Conservation (phyloP, 2,113 vertebrate species). For the Psammodynastes pulverulentus region DNA sequence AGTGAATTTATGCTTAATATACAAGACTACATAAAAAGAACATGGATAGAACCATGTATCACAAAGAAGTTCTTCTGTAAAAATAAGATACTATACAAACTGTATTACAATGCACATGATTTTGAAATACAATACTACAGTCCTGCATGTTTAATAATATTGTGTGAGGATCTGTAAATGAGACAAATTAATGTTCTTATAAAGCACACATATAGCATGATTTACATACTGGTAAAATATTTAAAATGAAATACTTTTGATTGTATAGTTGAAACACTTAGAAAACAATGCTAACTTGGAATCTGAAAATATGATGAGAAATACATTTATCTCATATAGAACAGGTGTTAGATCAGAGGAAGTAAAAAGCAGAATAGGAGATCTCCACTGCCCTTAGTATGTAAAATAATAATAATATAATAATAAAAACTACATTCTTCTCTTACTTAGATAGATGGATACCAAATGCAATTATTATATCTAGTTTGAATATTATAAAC, state of each 20-base stretch:
- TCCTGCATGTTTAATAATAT: background rate
- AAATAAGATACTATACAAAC: background rate
- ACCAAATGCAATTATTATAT: background rate
- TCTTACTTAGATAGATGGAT: background rate
- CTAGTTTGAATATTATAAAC: background rate
- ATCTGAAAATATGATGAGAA: background rate
- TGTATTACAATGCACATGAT: background rate
- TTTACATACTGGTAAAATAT: background rate
- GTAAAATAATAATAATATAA: too few relatives aligned
- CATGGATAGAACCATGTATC: background rate
- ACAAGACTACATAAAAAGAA: background rate
- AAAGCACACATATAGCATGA: background rate
- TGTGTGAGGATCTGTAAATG: background rate
- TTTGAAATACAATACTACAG: background rate
- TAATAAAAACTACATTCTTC: background rate
- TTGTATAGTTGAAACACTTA: background rate
- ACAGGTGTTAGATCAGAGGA: too few relatives aligned
- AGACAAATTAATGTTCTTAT: background rate
- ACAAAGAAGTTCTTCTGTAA: background rate
- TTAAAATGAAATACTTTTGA: background rate
- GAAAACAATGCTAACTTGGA: background rate
- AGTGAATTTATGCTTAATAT: background rate
- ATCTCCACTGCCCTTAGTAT: background rate
- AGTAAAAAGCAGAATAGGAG: background rate
- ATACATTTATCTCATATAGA: background rate